Conservation (phyloP, 92 coral and sea anemone species). For the Siderastrea siderea region DNA sequence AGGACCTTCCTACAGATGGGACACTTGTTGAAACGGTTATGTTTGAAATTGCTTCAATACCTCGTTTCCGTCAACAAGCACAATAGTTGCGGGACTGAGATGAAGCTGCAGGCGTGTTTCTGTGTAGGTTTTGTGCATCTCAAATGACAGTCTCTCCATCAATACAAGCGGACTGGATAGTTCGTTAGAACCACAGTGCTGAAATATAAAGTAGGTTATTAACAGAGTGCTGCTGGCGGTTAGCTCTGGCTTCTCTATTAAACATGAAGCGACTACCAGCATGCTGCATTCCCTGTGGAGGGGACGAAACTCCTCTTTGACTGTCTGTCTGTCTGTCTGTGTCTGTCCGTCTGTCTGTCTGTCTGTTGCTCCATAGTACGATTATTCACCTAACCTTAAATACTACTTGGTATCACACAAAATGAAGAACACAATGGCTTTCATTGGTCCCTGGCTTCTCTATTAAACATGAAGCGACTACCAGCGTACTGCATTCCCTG, state of each 20-base stretch:
- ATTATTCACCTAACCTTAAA: too few relatives aligned
- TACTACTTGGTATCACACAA: too few relatives aligned
- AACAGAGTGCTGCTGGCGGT: too few relatives aligned
- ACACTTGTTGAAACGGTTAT: too few relatives aligned
- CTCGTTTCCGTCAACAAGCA: conserved; percentile 84
- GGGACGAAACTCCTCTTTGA: too few relatives aligned
- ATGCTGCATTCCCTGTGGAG: too few relatives aligned
- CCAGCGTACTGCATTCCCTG: too few relatives aligned
- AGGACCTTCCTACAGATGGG: background rate
- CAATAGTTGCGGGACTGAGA: conserved; percentile 89
- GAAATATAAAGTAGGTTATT: background rate
- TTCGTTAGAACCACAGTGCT: conserved; percentile 93
- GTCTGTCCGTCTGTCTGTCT: background rate
- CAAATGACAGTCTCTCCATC: conserved; percentile 94
- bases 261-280: too few relatives aligned
- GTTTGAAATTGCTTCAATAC: conserved; percentile 36
- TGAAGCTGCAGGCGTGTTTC: conserved; percentile 97
- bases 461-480: too few relatives aligned
- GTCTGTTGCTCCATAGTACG: background rate
- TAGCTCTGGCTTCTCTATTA: too few relatives aligned
- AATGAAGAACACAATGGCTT: too few relatives aligned
- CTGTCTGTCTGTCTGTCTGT: background rate
- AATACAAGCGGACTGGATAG: conserved; percentile 83
- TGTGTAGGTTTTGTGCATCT: conserved; percentile 95
- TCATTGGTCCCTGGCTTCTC: too few relatives aligned